Base-by-base conservation (phyloP, 2,797 vertebrate genomes). In the Podarcis siculus region DNA sequence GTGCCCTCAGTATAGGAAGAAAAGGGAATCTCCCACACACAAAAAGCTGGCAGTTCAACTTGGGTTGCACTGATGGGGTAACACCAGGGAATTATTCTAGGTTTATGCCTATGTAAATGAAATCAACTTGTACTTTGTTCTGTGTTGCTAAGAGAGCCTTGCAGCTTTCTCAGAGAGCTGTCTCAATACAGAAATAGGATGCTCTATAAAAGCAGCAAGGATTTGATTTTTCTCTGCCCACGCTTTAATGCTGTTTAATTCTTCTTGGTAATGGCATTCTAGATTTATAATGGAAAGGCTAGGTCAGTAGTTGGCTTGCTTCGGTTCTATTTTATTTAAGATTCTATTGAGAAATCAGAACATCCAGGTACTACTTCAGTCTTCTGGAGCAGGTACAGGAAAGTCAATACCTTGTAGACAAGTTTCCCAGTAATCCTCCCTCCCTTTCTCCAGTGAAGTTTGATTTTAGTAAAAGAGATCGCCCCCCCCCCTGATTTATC, bases 51-150 rank as follows among this genome's bases (percentile, higher is more conserved):
- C 42, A 82, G 21, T 37, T 45, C 15, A 67, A 49, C 12, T 64
- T 75, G 30, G 27, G 66, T 75, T 64, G 71, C 17, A n/a, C 72
- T 87, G 39, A 19, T 66, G 73, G 39, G 39, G n/a, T 77, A 30
- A 55, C 61, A 69, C 80, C 23, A 45, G 49, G n/a, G 77, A 75
- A 10, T 77, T 87, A 32, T 71, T 83, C 82, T 32, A 69, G 37
- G 35, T 35, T 82, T 82, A 35, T 72, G 8, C n/a, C 42, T 72
- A 72, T 66, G 23, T 64, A 67, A 75, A 78, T 86, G 35, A 83
- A 69, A 89, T 78, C 72, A 86, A 55, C n/a, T 80, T 80, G 69
- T 21, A 27, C 64, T 82, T 71, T 71, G n/a, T 76, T 89, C 84
- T 58, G 37, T 75, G 61, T 76, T 89, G 71, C 64, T 82, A 42